A percentile compares a stretch with the other conserved stretches of the same genome.
Evolutionary conservation across 2,113 vertebrate species (phyloP).

Genomic region (Lepus europaeus): DNA sequence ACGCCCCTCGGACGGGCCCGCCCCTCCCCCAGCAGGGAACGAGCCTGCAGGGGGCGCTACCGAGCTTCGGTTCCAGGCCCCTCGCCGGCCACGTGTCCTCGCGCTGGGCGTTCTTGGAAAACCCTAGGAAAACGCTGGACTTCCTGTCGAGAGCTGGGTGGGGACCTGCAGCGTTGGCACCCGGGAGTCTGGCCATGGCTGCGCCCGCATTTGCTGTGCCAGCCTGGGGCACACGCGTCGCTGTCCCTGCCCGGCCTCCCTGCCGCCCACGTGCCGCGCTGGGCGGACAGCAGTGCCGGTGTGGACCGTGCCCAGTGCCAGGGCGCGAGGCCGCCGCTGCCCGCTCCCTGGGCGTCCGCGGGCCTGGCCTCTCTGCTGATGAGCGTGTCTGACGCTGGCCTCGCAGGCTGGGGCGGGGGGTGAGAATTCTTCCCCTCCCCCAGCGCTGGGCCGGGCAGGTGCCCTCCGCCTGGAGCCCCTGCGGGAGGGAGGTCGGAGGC

Average conservation of each 20-base stretch:
- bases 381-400: neutral
- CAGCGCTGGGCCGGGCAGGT: neutral
- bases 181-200: neutral
- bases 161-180: conserved; percentile 1
- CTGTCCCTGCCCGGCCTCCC: neutral
- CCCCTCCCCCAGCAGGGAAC: neutral
- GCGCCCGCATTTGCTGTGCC: neutral
- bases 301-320: neutral
- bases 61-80: neutral
- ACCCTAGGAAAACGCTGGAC: conserved; percentile 31
- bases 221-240: neutral
- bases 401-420: neutral
- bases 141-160: conserved; percentile 70
- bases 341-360: neutral
- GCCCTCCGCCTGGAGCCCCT: neutral
- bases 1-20: neutral
- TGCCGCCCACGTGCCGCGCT: too few species aligned
- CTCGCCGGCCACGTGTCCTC: too few species aligned
- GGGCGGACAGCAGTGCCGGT: neutral
- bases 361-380: neutral
- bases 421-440: neutral
- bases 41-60: conserved; percentile 54
- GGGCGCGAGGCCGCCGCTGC: neutral
- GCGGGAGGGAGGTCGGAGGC: neutral
- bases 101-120: conserved; percentile 63